Base-by-base conservation (phyloP, 1,140 invertebrate species). In the Leptinotarsa defecta region DNA sequence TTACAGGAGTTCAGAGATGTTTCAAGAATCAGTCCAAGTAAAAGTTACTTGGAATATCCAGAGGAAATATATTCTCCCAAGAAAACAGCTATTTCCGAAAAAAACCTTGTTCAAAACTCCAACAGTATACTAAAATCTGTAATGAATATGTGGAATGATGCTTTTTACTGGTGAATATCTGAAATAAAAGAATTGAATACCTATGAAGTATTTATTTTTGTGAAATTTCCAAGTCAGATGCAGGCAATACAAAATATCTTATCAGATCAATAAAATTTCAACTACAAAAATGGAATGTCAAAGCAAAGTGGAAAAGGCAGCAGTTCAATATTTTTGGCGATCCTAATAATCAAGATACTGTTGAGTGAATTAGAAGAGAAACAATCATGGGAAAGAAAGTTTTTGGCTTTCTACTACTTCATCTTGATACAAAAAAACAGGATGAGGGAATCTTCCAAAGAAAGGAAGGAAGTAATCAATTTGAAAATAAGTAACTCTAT, bases 141-240 rank as follows among this genome's bases (percentile, higher is more conserved):
- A 5, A 61, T 69, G 3, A 73, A 77, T 52, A 78, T 80, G 71
- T 78, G 75, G 77, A 74, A 70, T 49, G 76, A 80, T 5, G 78
- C 79, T 22, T 79, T 80, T 74, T 80, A 81, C 63, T 81, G 79
- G 78, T 81, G 34, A 75, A 43, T 20, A 19, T 17, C n/a, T 48
- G 48, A 19, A 49, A 27, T 11, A 72, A 63, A 61, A 61, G 13
- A 61, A 24, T 17, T n/a, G 4, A 4, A 34, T 24, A 19, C 8
- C 24, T 27, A 48, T 43, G 48, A 48, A 48, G 17, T 61, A 57
- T 71, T 48, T 43, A 69, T 43, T 48, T 57, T 57, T 19, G 52
- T 17, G 15, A 19, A 4, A 17, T 17, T 57, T 57, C n/a, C 52
- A 17, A 57, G n/a, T 57, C 52, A n/a, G n/a, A 57, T 57, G 52